Percentiles rank a stretch among this genome's conserved stretches.
Conservation (phyloP, 2,888 invertebrate species). For the Noctua fimbriata region DNA sequence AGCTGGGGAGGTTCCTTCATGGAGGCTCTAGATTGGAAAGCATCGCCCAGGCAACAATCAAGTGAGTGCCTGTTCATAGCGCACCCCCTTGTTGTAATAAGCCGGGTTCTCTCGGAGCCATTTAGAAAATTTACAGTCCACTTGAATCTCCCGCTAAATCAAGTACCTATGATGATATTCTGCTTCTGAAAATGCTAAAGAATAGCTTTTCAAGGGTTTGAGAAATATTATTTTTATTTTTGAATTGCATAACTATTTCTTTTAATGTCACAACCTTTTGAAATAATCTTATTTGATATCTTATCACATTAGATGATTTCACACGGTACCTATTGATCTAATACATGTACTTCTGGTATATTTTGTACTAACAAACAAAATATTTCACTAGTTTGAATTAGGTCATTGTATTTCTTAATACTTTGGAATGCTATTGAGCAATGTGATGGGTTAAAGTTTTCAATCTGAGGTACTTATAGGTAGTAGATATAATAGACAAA, state of each 20-base stretch:
- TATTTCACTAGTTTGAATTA: slow-evolving; percentile 64
- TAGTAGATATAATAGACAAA: not conserved
- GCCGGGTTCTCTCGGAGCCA: no score
- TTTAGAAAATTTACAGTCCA: no score
- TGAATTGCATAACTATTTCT: slow-evolving; percentile 3
- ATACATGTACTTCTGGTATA: slow-evolving; percentile 68
- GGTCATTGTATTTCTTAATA: slow-evolving; percentile 66
- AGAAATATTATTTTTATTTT: slow-evolving; percentile 38
- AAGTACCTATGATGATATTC: slow-evolving; percentile 79
- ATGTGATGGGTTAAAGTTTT: slow-evolving; percentile 88
- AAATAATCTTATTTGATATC: slow-evolving; percentile 57
- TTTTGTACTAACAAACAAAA: slow-evolving; percentile 64
- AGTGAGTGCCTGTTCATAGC: no score
- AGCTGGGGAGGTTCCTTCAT: no score
- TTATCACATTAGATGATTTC: slow-evolving; percentile 47
- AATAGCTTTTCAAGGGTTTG: slow-evolving; percentile 73
- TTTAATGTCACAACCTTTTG: slow-evolving; percentile 60
- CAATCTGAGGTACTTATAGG: slow-evolving; percentile 83
- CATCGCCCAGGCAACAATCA: no score
- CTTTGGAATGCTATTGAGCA: slow-evolving; percentile 75
- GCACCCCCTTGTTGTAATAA: no score
- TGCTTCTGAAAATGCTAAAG: slow-evolving; percentile 75
- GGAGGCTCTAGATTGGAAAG: no score
- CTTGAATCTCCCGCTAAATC: no score
- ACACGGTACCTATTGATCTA: slow-evolving; percentile 51